phyloP scores from a whole-genome alignment of 2,888 invertebrate genomes.

The Sceliomorpha sp. region DNA sequence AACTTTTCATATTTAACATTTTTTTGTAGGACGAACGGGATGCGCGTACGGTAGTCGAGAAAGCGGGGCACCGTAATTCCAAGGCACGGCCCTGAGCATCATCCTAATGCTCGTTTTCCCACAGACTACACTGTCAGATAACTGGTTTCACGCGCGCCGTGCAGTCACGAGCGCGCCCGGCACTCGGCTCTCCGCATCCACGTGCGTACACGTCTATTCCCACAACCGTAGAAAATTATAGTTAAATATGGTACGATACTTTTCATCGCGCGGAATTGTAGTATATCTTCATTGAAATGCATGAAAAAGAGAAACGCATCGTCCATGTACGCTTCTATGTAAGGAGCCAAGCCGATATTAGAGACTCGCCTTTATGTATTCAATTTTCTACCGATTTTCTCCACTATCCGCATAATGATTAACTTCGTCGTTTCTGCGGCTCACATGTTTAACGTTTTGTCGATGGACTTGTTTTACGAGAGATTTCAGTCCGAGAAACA shows the following conservation, averaged over 20 bases:
- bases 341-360: conserved; percentile 7
- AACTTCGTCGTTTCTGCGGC: too few species aligned
- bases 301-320: conserved; percentile 22
- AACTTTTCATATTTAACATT: too few species aligned
- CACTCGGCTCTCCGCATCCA: conserved; percentile 38
- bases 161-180: conserved; percentile 54
- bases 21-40: too few species aligned
- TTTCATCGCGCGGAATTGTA: conserved; percentile 42
- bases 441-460: background rate
- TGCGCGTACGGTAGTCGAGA: conserved; percentile 1
- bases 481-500: too few species aligned
- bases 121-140: conserved; percentile 56
- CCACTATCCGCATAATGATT: background rate
- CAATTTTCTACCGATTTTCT: conserved; percentile 12
- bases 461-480: too few species aligned
- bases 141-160: conserved; percentile 62
- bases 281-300: conserved; percentile 42
- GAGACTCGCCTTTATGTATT: conserved; percentile 9
- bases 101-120: conserved; percentile 54
- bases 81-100: conserved; percentile 48
- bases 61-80: conserved; percentile 28
- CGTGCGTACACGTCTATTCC: conserved; percentile 54
- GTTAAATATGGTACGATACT: conserved; percentile 48
- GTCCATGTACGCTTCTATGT: background rate
- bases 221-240: conserved; percentile 54